Evolutionary conservation across 30 jellyfish, hydroid and myxozoan genomes (phyloP).

Genomic region (Turritopsis rubra): DNA sequence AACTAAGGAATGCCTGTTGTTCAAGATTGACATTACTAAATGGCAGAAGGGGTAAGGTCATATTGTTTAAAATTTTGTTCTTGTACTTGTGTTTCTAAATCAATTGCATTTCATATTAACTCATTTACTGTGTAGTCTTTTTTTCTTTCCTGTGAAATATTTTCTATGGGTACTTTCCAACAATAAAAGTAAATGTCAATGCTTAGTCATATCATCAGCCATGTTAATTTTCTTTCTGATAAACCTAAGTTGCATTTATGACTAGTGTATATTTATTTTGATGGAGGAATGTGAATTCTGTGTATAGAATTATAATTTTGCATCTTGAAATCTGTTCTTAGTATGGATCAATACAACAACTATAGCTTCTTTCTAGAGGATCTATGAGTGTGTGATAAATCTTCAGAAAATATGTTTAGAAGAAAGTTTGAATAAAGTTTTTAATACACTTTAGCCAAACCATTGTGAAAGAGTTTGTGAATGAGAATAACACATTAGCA

Average conservation of each 20-base stretch:
- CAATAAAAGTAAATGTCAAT: no score
- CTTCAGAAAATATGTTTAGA: not conserved
- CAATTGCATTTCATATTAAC: not conserved
- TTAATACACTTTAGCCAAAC: not conserved
- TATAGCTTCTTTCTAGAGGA: not conserved
- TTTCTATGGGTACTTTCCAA: no score
- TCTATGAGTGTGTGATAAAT: not conserved
- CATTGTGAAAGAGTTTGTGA: not conserved
- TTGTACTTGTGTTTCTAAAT: not conserved
- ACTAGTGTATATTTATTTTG: not conserved
- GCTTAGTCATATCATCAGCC: no score
- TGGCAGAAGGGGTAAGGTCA: constrained; percentile 24
- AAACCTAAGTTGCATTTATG: not conserved
- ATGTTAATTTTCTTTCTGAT: no score
- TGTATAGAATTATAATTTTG: not conserved
- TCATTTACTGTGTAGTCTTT: no score
- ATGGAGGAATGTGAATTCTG: not conserved
- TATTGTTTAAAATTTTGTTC: not conserved
- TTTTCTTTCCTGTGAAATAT: no score
- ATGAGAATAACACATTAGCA: no score
- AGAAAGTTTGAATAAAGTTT: not conserved
- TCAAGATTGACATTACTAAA: constrained; percentile 21
- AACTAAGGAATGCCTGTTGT: constrained; percentile 11
- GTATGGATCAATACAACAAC: not conserved
- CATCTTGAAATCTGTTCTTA: not conserved